Base-by-base conservation (phyloP, 2,113 vertebrate species). In the Engystomops pustulosus region DNA sequence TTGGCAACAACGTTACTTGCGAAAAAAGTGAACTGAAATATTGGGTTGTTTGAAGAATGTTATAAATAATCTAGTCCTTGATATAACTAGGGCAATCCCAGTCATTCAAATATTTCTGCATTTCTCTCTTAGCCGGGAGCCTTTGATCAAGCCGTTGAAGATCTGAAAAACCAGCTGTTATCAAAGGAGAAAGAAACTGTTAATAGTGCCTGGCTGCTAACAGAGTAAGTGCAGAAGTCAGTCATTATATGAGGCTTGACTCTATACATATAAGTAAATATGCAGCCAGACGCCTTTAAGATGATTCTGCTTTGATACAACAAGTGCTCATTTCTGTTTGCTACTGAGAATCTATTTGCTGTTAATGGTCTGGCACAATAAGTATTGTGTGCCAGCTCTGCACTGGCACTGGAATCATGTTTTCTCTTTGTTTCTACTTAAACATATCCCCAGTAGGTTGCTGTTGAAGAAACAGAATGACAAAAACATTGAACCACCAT, bases 141-240 rank as follows among this genome's bases (percentile, higher is more conserved):
- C 44, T 90, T 97, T 89, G 90, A 94, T 74, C 95, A 95, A 84
- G 94, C 92, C 8, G 17, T 93, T 70, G 91, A 95, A 85, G 92
- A 97, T 30, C 12, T 95, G 55, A 90, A 91, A 85, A 3, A 87
- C 78, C 58, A 85, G 36, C 79, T 93, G 69, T 55, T 89, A 44
- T 86, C 88, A 9, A 90, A 87, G 36, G 88, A 88, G 47, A 94
- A 94, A 79, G 93, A 95, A 84, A 89, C 0, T 2, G 9, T 94
- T 84, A 88, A 87, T 78, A 87, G 93, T 69, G 85, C 90, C 81
- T 98, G 94, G 94, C 93, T 95, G 74, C 86, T 96, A 90, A 90
- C 91, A 67, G 92, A 95, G 94, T 96, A 81, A 92, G 93, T 93
- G 88, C 65, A n/a, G 2, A 60, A 15, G 25, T 18, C 45, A 53